phyloP scores from a whole-genome alignment of 2,797 vertebrate species.

The Sebastes itinus region DNA sequence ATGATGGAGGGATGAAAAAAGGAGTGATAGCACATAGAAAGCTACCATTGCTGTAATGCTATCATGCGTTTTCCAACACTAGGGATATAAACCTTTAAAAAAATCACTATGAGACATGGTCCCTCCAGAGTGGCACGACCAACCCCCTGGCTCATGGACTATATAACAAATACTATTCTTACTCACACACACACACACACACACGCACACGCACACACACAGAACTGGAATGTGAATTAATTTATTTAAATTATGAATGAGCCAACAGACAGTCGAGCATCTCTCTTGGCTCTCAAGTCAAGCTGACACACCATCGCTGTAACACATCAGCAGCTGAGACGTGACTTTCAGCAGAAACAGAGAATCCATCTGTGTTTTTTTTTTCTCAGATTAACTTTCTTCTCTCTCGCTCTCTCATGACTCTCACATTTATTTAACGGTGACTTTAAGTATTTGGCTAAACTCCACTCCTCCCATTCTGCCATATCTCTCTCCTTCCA shows the following conservation, averaged over 20 bases:
- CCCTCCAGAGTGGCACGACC: no score
- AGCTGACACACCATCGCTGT: conserved; percentile 15
- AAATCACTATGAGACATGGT: no score
- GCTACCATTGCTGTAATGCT: no score
- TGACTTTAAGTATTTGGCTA: conserved; percentile 26
- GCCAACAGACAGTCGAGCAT: conserved; percentile 28
- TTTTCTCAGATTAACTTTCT: not conserved
- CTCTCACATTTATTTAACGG: conserved; percentile 16
- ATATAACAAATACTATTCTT: conserved; percentile 3
- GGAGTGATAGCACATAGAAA: no score
- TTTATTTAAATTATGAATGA: conserved; percentile 24
- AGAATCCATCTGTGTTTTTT: not conserved
- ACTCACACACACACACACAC: no score
- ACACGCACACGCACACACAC: no score
- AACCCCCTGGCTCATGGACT: no score
- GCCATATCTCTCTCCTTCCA: conserved; percentile 9
- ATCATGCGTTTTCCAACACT: no score
- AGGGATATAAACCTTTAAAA: no score
- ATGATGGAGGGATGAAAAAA: no score
- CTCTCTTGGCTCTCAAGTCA: conserved; percentile 39
- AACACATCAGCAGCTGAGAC: conserved; percentile 45
- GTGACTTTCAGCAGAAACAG: conserved; percentile 2
- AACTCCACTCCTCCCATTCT: conserved; percentile 36
- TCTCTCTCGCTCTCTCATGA: not conserved
- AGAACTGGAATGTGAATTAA: not conserved